A percentile compares a stretch with the other conserved stretches of the same genome.
Conservation (phyloP, 2,797 vertebrate species). For the Halcyon smyrnensis region DNA sequence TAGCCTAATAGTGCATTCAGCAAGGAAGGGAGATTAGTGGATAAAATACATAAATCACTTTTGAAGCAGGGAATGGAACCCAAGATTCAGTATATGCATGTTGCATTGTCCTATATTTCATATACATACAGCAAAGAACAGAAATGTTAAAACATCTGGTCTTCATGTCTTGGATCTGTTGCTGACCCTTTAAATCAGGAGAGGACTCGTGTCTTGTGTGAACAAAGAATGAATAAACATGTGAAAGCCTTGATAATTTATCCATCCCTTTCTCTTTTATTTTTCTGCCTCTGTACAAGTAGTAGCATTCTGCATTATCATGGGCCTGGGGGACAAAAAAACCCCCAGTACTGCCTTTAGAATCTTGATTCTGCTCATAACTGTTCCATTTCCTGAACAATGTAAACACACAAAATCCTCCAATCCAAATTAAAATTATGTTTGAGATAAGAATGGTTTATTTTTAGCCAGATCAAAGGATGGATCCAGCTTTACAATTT, state of each 20-base stretch:
- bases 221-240: background rate
- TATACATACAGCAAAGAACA: background rate
- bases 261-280: background rate
- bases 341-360: background rate
- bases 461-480: background rate
- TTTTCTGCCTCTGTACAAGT: background rate
- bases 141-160: background rate
- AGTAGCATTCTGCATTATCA: background rate
- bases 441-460: background rate
- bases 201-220: background rate
- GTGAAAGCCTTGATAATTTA: background rate
- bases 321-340: fast-evolving
- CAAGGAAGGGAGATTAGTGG: background rate
- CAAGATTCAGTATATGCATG: background rate
- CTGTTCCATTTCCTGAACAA: background rate
- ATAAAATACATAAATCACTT: background rate
- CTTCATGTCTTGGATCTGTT: background rate
- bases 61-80: background rate
- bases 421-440: background rate
- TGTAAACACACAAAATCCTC: background rate
- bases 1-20: background rate
- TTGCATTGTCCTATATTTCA: background rate
- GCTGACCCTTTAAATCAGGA: background rate
- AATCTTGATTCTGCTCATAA: background rate
- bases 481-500: background rate